These are phyloP conservation scores for Protonibea diacanthus DNA, from an alignment of 2,797 vertebrate genomes.

Conservation along the genomic window DNA sequence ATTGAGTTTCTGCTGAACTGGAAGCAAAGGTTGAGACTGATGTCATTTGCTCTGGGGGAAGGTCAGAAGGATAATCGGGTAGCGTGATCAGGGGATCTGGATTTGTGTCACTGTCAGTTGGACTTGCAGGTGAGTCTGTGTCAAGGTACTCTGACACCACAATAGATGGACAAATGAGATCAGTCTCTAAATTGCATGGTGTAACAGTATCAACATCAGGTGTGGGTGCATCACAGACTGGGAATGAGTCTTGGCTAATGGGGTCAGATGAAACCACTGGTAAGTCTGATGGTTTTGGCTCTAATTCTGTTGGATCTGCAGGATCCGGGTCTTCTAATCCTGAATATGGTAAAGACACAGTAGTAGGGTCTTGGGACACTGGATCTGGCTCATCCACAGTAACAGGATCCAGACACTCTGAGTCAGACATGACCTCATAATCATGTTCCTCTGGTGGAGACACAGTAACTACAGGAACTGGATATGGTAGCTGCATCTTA, in stretches of 20 bases:
- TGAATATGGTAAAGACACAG: constrained; percentile 61
- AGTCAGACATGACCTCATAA: constrained; percentile 59
- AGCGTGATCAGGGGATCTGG: constrained; percentile 56
- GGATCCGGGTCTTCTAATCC: constrained; percentile 55
- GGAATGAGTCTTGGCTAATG: constrained; percentile 26
- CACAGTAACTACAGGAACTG: constrained; percentile 76
- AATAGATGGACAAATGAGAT: constrained; percentile 69
- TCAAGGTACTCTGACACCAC: constrained; percentile 78
- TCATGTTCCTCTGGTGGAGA: constrained; percentile 80
- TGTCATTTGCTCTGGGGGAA: constrained; percentile 50
- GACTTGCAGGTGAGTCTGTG: constrained; percentile 61
- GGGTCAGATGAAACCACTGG: constrained; percentile 25
- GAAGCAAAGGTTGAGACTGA: constrained; percentile 43
- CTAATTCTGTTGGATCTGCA: constrained; percentile 47
- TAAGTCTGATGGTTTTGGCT: constrained; percentile 60
- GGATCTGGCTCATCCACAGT: constrained; percentile 50
- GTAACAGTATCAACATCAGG: constrained; percentile 43
- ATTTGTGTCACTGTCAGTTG: constrained; percentile 59
- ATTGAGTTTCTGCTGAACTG: constrained; percentile 50
- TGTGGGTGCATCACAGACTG: constrained; percentile 44
- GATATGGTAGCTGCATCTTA: constrained; percentile 61
- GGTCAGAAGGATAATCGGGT: constrained; percentile 56
- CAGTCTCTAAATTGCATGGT: constrained; percentile 36
- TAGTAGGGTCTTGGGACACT: constrained; percentile 52
- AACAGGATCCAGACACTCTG: constrained; percentile 64